These are phyloP conservation scores for Tachysurus fulvidraco DNA, from an alignment of 2,113 vertebrate genomes.

Conservation along the genomic window DNA sequence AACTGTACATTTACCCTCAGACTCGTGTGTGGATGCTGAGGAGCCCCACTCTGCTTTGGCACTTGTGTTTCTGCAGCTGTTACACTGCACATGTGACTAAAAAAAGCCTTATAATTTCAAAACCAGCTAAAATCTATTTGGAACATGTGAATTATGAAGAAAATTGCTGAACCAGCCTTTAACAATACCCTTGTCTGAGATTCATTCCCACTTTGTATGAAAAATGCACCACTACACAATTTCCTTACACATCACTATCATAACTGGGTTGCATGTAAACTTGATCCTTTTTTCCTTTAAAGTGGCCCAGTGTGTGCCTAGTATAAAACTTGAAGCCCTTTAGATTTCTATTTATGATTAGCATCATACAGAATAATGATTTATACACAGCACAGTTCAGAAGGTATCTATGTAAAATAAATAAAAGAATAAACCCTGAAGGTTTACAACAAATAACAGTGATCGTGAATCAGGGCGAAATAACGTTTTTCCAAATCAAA, in stretches of 20 bases:
- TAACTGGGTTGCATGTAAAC: background rate
- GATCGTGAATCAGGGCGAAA: background rate
- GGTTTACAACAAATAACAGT: background rate
- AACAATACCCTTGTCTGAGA: slow-evolving; percentile 13
- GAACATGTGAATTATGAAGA: slow-evolving; percentile 57
- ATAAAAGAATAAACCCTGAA: background rate
- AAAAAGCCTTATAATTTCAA: slow-evolving; percentile 65
- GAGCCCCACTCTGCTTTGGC: slow-evolving; percentile 54
- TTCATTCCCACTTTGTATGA: background rate
- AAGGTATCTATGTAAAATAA: background rate
- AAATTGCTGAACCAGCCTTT: slow-evolving; percentile 54
- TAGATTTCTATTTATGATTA: background rate
- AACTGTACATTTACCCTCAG: slow-evolving; percentile 21
- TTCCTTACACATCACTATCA: background rate
- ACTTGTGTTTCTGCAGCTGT: slow-evolving; percentile 64
- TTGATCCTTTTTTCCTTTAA: background rate
- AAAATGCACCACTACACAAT: background rate
- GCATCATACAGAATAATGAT: background rate
- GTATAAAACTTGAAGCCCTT: background rate
- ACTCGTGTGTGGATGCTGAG: slow-evolving; percentile 41
- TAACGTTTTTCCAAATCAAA: background rate
- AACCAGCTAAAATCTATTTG: slow-evolving; percentile 71
- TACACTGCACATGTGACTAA: slow-evolving; percentile 66
- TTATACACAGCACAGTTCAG: background rate
- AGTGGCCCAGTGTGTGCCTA: background rate